These are phyloP conservation scores for Pissodes strobi DNA, from an alignment of 1,140 invertebrate species.

Conservation along the genomic window DNA sequence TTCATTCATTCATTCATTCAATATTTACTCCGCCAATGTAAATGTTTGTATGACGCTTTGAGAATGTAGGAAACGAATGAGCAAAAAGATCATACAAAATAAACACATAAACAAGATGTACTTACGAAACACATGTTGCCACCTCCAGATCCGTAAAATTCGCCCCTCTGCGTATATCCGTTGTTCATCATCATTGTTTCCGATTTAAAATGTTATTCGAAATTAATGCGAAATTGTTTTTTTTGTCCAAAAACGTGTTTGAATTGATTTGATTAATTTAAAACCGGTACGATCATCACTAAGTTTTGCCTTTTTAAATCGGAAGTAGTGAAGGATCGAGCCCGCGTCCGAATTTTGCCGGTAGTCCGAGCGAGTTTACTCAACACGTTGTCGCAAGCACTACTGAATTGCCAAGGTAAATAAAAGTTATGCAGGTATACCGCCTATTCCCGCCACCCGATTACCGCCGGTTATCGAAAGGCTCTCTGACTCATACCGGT, in stretches of 20 bases:
- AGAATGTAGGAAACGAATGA: too few relatives aligned
- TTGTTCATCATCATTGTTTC: slow-evolving; percentile 40
- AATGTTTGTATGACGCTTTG: too few relatives aligned
- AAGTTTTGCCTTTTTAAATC: too few relatives aligned
- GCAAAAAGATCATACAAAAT: too few relatives aligned
- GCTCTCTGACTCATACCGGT: background rate
- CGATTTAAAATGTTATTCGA: too few relatives aligned
- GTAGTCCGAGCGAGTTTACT: background rate
- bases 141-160: slow-evolving; percentile 36
- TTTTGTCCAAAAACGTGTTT: too few relatives aligned
- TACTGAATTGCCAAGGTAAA: slow-evolving; percentile 23
- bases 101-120: too few relatives aligned
- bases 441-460: background rate
- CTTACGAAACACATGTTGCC: slow-evolving; percentile 46
- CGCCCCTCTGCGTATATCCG: slow-evolving; percentile 23
- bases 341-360: background rate
- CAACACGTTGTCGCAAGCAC: background rate
- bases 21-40: too few relatives aligned
- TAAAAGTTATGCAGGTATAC: slow-evolving; percentile 1
- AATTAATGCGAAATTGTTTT: too few relatives aligned
- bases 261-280: background rate
- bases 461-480: background rate
- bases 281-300: background rate
- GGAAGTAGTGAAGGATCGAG: too few relatives aligned
- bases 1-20: too few relatives aligned